Base-by-base conservation (phyloP, 2,113 vertebrate genomes). In the Neogobius melanostomus region DNA sequence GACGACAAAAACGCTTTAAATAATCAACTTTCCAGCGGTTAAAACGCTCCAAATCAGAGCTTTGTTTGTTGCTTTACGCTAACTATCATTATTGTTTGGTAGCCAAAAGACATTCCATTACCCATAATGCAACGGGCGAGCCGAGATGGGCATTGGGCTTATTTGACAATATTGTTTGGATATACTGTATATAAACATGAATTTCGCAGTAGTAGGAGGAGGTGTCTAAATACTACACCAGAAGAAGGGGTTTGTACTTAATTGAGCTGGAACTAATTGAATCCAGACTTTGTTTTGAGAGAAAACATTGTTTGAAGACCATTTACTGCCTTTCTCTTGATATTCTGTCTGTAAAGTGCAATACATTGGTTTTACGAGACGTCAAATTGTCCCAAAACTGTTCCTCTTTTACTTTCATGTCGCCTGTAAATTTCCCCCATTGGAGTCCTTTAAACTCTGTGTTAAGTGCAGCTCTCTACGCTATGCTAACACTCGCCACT, bases 401-500 rank as follows among this genome's bases (percentile, higher is more conserved):
- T 6, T 60, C 43, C 14, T 15, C 57, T 60, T 60, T 61, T 44
- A 8, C 59, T 45, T 45, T 61, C n/a, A 61, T 44, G 59, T 45
- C n/a, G 36, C 4, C 14, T 14, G 10, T 15, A 15, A 44, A n/a
- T 11, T 6, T 60, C 57, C 56, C 28, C 53, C 21, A 10, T 17
- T 17, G 53, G 56, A 59, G 14, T 59, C 56, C 56, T 42, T 42
- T 61, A 43, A 61, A 44, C 3, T 42, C 4, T 61, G 45, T 51
- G 67, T 71, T 28, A 68, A 53, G 51, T 44, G 21, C 15, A 62
- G 56, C 9, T 1, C 9, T 1, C 45, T 21, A 42, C 12, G 46
- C 46, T 7, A 43, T 7, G 52, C 47, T 78, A 43, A 0, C 59
- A 72, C 61, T 76, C 76, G 54, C 53, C 76, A 60, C 51, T 62